Conservation (phyloP, 2,888 invertebrate genomes). For the Homarus gammarus region DNA sequence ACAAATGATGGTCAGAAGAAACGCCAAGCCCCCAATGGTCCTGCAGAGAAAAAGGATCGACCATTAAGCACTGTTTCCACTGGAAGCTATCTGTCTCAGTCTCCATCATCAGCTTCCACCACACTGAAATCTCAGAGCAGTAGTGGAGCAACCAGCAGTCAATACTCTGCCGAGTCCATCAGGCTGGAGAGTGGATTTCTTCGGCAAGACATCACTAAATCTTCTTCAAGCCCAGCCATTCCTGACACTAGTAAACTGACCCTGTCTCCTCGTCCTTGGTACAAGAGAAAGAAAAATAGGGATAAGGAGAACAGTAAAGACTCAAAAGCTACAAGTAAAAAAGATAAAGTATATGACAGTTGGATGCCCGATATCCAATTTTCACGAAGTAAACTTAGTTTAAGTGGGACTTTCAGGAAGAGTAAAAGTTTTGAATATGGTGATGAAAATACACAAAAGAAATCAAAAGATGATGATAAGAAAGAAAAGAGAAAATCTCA, state of each 20-base stretch:
- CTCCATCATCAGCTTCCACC: conserved; percentile 62
- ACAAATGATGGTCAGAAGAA: conserved; percentile 1
- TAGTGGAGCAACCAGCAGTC: conserved; percentile 52
- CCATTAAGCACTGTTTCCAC: conserved; percentile 64
- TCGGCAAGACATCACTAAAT: conserved; percentile 43
- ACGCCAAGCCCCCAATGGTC: conserved; percentile 9
- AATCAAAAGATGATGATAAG: conserved; percentile 58
- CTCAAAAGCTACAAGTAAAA: conserved; percentile 26
- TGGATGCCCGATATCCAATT: conserved; percentile 76
- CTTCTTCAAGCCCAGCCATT: conserved; percentile 55
- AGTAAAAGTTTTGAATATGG: conserved; percentile 29
- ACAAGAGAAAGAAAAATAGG: conserved; percentile 69
- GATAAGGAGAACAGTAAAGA: conserved; percentile 54
- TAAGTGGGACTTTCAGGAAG: conserved; percentile 38
- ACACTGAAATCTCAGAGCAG: conserved; percentile 63
- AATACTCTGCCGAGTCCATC: conserved; percentile 50
- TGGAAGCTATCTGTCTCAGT: conserved; percentile 64
- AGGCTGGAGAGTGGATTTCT: conserved; percentile 62
- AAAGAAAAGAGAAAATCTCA: conserved; percentile 71
- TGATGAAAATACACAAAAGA: conserved; percentile 35
- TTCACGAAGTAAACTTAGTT: conserved; percentile 50
- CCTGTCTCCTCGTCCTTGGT: conserved; percentile 72
- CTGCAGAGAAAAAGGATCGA: conserved; percentile 14
- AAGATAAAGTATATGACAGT: conserved; percentile 62
- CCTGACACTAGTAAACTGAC: conserved; percentile 54